Percentiles rank a stretch among this genome's conserved stretches.
phyloP scores from a whole-genome alignment of 2,888 invertebrate species.

The Seira ritae region DNA sequence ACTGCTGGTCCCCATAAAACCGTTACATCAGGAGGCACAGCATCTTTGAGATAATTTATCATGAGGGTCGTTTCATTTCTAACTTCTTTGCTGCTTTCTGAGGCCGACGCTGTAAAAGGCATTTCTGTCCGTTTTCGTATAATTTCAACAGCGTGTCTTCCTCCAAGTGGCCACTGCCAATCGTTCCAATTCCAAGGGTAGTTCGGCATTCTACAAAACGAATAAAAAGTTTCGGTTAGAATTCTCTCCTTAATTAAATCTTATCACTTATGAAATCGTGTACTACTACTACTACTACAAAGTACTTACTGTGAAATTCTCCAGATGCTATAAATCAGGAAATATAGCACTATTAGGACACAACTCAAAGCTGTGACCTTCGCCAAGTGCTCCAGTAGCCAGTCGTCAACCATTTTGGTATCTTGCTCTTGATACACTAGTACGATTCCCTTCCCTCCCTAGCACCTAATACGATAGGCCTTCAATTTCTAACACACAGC shows the following conservation, averaged over 20 bases:
- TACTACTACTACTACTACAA: too few species aligned
- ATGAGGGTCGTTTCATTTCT: constrained; percentile 49
- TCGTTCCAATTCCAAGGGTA: constrained; percentile 58
- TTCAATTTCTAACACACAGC: too few species aligned
- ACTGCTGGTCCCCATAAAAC: constrained; percentile 67
- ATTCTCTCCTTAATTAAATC: too few species aligned
- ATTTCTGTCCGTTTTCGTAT: constrained; percentile 65
- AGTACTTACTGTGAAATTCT: constrained; percentile 66
- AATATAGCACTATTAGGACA: constrained; percentile 64
- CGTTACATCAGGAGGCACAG: constrained; percentile 45
- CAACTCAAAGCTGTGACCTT: constrained; percentile 62
- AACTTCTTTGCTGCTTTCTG: constrained; percentile 37
- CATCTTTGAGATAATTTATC: constrained; percentile 46
- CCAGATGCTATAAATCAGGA: constrained; percentile 58
- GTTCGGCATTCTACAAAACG: constrained; percentile 66
- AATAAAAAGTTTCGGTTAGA: too few species aligned
- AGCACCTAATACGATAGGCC: too few species aligned
- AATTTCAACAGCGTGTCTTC: constrained; percentile 63
- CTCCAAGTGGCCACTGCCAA: constrained; percentile 54
- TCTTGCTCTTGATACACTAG: too few species aligned
- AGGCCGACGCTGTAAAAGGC: constrained; percentile 56
- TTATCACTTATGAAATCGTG: too few species aligned
- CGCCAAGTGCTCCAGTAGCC: constrained; percentile 59
- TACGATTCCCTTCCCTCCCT: too few species aligned
- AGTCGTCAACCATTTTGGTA: constrained; percentile 41